These are phyloP conservation scores for Drosophila santomea DNA, from an alignment of 1,140 invertebrate species.

Conservation along the genomic window DNA sequence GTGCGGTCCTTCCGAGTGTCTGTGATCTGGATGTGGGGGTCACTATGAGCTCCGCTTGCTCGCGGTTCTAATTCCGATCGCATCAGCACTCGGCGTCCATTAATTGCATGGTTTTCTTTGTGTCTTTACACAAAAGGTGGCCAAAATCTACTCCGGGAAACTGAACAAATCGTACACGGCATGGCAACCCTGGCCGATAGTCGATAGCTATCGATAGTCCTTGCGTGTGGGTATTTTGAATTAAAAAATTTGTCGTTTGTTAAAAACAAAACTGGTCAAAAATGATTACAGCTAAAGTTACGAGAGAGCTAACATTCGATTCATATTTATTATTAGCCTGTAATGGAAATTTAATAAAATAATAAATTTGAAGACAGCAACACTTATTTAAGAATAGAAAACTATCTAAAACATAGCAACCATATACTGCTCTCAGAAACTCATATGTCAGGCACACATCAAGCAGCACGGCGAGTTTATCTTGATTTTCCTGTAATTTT, in stretches of 20 bases:
- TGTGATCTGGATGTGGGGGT: conserved; percentile 24
- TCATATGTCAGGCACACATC: neutral
- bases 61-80: conserved; percentile 29
- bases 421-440: no score
- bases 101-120: conserved; percentile 79
- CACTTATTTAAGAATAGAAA: no score
- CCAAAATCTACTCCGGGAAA: neutral
- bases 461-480: neutral
- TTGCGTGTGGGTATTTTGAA: neutral
- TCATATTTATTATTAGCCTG: no score
- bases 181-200: neutral
- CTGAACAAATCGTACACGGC: no score
- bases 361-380: no score
- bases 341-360: no score
- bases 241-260: no score
- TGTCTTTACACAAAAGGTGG: conserved; percentile 29
- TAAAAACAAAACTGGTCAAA: no score
- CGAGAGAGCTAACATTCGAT: no score
- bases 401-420: no score
- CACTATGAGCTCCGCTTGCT: conserved; percentile 45
- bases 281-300: no score
- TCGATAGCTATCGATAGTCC: neutral
- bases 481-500: neutral
- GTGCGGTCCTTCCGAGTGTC: conserved; percentile 5
- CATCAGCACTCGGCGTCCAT: conserved; percentile 56